These are phyloP conservation scores for Autographa gamma DNA, from an alignment of 2,888 invertebrate genomes.

Conservation along the genomic window DNA sequence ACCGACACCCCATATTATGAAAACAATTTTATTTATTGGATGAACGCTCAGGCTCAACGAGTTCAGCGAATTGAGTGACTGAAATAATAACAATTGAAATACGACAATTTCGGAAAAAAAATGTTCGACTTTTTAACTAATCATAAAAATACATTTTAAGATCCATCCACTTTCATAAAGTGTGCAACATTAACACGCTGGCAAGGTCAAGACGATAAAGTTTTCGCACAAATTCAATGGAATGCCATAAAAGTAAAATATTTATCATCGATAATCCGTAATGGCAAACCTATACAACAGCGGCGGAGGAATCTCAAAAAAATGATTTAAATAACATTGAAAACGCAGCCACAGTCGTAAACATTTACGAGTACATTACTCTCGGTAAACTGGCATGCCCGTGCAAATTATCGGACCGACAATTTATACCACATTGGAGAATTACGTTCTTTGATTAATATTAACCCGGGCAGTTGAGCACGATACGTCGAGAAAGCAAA, in stretches of 20 bases:
- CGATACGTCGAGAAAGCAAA: constrained; percentile 40
- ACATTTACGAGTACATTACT: constrained; percentile 88
- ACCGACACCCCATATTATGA: constrained; percentile 61
- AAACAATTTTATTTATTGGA: constrained; percentile 52
- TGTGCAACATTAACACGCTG: constrained; percentile 29
- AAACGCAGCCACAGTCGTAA: constrained; percentile 81
- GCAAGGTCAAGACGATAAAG: constrained; percentile 57
- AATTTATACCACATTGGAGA: constrained; percentile 65
- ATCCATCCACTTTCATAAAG: constrained; percentile 11
- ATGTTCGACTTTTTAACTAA: constrained; percentile 16
- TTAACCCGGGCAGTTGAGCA: constrained; percentile 40
- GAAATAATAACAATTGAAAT: constrained; percentile 44
- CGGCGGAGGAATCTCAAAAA: constrained; percentile 71
- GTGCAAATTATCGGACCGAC: constrained; percentile 75
- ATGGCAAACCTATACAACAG: constrained; percentile 66
- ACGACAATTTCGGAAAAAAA: constrained; percentile 22
- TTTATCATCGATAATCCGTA: constrained; percentile 73
- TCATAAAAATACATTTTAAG: constrained; percentile 17
- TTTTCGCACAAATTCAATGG: constrained; percentile 64
- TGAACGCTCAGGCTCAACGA: constrained; percentile 24
- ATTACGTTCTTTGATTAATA: constrained; percentile 60
- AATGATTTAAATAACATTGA: constrained; percentile 82
- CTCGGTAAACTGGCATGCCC: constrained; percentile 77
- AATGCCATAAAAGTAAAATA: constrained; percentile 76
- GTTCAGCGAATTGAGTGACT: constrained; percentile 32